phyloP scores from a whole-genome alignment of 2,797 vertebrate species.

The Cuculus canorus region DNA sequence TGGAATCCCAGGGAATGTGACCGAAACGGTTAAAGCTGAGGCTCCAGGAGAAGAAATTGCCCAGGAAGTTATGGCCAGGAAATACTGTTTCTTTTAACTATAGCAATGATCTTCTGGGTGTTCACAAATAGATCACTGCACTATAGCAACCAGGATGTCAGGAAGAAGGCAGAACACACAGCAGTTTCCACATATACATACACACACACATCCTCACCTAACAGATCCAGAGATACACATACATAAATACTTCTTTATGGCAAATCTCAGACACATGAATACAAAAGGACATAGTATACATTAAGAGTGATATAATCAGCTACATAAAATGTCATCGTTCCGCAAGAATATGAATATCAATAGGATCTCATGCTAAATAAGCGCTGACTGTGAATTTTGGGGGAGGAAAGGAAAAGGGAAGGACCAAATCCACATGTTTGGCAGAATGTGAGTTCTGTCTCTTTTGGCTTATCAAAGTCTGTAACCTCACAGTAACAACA shows the following conservation, averaged over 20 bases:
- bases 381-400: not conserved
- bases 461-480: not conserved
- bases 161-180: constrained; percentile 65
- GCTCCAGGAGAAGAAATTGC: constrained; percentile 66
- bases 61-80: constrained; percentile 79
- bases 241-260: not conserved
- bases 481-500: not conserved
- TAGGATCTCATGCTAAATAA: not conserved
- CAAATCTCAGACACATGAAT: not conserved
- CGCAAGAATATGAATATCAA: not conserved
- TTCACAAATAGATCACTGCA: constrained; percentile 77
- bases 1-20: not conserved
- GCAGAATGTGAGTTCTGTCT: not conserved
- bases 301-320: not conserved
- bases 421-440: not conserved
- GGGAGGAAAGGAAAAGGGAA: not conserved
- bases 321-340: not conserved
- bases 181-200: constrained; percentile 45
- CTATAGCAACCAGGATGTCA: constrained; percentile 78
- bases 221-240: not conserved
- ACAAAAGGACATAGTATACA: not conserved
- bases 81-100: constrained; percentile 74
- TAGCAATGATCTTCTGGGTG: constrained; percentile 71
- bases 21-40: not conserved
- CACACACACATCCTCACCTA: constrained; percentile 10